These are phyloP conservation scores for Ataeniobius toweri DNA, from an alignment of 2,797 vertebrate genomes.

Conservation along the genomic window DNA sequence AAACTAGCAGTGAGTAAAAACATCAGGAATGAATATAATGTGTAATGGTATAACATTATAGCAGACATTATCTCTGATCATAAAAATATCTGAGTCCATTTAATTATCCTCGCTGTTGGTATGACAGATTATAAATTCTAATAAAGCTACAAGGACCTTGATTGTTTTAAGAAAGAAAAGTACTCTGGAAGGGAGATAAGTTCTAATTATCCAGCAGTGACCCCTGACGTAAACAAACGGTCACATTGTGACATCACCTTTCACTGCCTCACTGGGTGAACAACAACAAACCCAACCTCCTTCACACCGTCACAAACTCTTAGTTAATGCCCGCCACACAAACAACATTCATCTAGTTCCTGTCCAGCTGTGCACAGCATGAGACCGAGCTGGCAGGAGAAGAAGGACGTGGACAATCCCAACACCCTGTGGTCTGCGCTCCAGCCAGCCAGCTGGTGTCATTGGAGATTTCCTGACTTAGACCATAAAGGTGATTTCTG, in stretches of 20 bases:
- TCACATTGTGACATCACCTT: conserved; percentile 44
- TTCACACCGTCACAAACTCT: conserved; percentile 56
- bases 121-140: conserved; percentile 2
- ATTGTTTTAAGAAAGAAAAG: conserved; percentile 12
- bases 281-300: conserved; percentile 56
- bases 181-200: conserved; percentile 1
- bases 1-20: background rate
- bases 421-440: conserved; percentile 41
- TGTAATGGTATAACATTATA: background rate
- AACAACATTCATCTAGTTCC: conserved; percentile 68
- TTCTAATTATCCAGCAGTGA: conserved; percentile 47
- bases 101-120: conserved; percentile 14
- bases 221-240: conserved; percentile 26
- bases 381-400: conserved; percentile 54
- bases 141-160: conserved; percentile 1
- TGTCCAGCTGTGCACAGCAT: conserved; percentile 75
- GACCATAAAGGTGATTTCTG: conserved; percentile 64
- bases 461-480: conserved; percentile 60
- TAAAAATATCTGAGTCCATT: conserved; percentile 1
- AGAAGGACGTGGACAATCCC: conserved; percentile 45
- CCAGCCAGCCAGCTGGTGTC: conserved; percentile 66
- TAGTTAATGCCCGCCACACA: conserved; percentile 58
- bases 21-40: background rate
- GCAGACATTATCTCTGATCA: background rate
- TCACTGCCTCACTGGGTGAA: conserved; percentile 41